A percentile compares a stretch with the other conserved stretches of the same genome.
Evolutionary conservation across 2,113 vertebrate genomes (phyloP).

Genomic region (Empidonax traillii): DNA sequence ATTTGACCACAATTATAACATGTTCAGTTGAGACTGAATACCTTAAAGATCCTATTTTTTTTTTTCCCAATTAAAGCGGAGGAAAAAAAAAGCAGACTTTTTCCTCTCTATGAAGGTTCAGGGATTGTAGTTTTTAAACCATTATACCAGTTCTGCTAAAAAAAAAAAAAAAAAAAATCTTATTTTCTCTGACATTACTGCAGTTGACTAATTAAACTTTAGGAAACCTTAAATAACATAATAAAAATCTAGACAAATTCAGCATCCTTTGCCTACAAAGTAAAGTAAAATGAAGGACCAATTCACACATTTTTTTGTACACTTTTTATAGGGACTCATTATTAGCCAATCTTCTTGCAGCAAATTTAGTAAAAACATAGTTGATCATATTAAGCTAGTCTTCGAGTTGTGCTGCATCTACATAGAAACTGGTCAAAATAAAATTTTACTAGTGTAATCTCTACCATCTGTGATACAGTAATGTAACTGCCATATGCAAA

Average conservation of each 20-base stretch:
- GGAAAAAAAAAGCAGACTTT: neutral
- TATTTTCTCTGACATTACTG: neutral
- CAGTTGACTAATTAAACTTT: neutral
- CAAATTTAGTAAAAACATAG: neutral
- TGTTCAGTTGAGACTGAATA: neutral
- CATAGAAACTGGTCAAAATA: neutral
- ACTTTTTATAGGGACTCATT: neutral
- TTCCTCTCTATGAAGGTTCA: neutral
- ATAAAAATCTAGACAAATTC: neutral
- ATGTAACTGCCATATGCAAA: neutral
- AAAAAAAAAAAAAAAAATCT: too few species aligned
- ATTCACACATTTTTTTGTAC: neutral
- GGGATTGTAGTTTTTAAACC: neutral
- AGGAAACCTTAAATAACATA: neutral
- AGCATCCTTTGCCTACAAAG: fast-evolving
- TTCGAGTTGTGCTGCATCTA: neutral
- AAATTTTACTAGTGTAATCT: neutral
- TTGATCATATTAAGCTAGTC: neutral
- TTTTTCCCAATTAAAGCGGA: neutral
- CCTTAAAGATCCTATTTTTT: neutral
- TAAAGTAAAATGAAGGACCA: neutral
- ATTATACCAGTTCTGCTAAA: neutral
- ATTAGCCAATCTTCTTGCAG: neutral
- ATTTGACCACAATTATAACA: neutral
- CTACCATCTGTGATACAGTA: neutral